These are phyloP conservation scores for Dynastes tityus DNA, from an alignment of 2,888 invertebrate species.

Conservation along the genomic window DNA sequence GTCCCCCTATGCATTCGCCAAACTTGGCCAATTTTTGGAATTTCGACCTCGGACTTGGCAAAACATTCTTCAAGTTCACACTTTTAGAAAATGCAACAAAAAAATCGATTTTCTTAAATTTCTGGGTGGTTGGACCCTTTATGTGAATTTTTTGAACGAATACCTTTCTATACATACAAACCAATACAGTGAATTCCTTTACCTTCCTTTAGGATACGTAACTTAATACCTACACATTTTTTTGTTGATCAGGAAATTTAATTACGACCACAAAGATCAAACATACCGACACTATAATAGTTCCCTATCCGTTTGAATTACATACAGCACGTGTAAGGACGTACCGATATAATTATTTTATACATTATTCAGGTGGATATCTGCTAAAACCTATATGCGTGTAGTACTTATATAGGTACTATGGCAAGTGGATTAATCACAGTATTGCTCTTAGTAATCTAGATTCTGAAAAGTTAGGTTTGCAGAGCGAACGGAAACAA, in stretches of 20 bases:
- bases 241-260: neutral
- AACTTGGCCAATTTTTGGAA: too few species aligned
- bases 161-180: too few species aligned
- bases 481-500: slow-evolving; percentile 18
- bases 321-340: neutral
- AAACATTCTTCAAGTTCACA: too few species aligned
- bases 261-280: neutral
- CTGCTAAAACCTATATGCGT: neutral
- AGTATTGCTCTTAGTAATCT: slow-evolving; percentile 21
- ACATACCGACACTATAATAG: neutral
- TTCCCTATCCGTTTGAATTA: neutral
- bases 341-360: neutral
- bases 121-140: too few species aligned
- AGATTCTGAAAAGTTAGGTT: slow-evolving; percentile 13
- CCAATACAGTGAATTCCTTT: too few species aligned
- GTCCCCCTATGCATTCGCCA: too few species aligned
- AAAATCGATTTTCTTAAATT: too few species aligned
- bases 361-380: neutral
- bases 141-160: too few species aligned
- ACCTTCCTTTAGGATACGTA: too few species aligned
- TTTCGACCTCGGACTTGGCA: too few species aligned
- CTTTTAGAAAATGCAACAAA: too few species aligned
- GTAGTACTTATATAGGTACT: neutral
- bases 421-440: slow-evolving; percentile 6
- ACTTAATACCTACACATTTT: neutral